Percentiles rank a stretch among this genome's conserved stretches.
Conservation (phyloP, 2,113 vertebrate genomes). For the Saimiri boliviensis region DNA sequence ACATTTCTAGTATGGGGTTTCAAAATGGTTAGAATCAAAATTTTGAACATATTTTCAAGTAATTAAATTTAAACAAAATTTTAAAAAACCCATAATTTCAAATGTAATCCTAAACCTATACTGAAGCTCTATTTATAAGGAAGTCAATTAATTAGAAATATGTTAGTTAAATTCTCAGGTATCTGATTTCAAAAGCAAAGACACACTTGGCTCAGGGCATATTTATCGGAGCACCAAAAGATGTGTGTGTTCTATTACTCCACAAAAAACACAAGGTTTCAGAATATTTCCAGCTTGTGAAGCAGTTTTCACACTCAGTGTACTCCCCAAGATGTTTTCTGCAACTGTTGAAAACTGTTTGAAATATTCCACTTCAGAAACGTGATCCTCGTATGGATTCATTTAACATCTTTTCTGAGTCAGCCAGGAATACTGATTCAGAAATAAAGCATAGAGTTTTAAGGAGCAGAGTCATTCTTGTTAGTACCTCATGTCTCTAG, state of each 20-base stretch:
- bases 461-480: background rate
- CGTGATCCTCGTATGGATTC: background rate
- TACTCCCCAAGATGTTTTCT: constrained; percentile 1
- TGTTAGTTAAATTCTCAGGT: background rate
- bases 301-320: background rate
- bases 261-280: background rate
- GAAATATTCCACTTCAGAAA: background rate
- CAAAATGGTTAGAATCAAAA: background rate
- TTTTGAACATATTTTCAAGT: background rate
- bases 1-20: background rate
- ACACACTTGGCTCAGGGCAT: background rate
- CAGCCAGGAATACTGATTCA: background rate
- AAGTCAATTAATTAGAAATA: background rate
- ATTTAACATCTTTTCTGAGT: constrained; percentile 22
- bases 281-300: background rate
- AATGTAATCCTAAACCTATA: background rate
- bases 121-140: background rate
- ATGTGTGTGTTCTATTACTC: background rate
- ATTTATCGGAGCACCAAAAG: background rate
- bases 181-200: background rate
- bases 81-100: background rate
- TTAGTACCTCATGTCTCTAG: background rate
- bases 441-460: background rate
- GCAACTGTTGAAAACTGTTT: background rate
- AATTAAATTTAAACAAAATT: background rate